Conservation (phyloP, 2,797 vertebrate species). For the Craterocephalus amniculus region DNA sequence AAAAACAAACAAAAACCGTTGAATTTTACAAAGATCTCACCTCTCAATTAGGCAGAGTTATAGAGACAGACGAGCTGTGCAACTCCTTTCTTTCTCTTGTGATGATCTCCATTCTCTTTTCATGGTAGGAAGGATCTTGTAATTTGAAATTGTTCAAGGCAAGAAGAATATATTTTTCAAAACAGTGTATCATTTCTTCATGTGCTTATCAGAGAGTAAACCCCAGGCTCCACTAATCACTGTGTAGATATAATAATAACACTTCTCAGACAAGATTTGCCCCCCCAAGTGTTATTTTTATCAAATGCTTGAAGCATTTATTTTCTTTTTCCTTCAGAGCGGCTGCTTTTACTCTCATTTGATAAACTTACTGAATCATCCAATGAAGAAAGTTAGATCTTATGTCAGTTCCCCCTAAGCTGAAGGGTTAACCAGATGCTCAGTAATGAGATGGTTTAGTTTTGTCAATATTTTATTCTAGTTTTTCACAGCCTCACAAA, state of each 20-base stretch:
- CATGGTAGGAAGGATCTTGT: slow-evolving; percentile 42
- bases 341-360: slow-evolving; percentile 31
- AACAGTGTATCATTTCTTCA: slow-evolving; percentile 49
- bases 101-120: slow-evolving; percentile 37
- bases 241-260: slow-evolving; percentile 42
- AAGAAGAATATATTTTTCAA: slow-evolving; percentile 37
- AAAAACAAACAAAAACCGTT: slow-evolving; percentile 33
- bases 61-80: slow-evolving; percentile 1
- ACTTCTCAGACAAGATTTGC: slow-evolving; percentile 37
- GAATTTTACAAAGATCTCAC: slow-evolving; percentile 25
- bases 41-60: slow-evolving; percentile 20
- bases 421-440: slow-evolving; percentile 30
- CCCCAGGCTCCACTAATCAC: slow-evolving; percentile 53
- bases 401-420: slow-evolving; percentile 10
- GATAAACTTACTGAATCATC: slow-evolving; percentile 18
- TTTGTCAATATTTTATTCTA: slow-evolving; percentile 22
- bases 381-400: slow-evolving; percentile 23
- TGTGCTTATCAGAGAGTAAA: slow-evolving; percentile 52
- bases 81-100: slow-evolving; percentile 38
- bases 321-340: slow-evolving; percentile 33
- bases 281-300: slow-evolving; percentile 34
- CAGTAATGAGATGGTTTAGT: slow-evolving; percentile 21
- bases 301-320: slow-evolving; percentile 16
- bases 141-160: slow-evolving; percentile 48
- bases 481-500: slow-evolving; percentile 22